Conservation (phyloP, 2,797 vertebrate species). For the Pempheris klunzingeri region DNA sequence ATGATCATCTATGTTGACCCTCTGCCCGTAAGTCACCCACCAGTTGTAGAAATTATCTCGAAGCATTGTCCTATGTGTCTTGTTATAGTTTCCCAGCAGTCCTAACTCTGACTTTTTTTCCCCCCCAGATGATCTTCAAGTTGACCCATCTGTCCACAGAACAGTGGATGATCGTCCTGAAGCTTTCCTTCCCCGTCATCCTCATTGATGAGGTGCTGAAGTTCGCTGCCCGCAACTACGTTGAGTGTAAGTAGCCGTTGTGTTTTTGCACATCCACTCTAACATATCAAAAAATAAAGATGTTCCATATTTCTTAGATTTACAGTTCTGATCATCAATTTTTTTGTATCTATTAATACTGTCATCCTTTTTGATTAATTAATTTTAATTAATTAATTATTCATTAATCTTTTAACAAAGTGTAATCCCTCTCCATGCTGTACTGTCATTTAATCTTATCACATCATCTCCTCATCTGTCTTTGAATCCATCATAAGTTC, state of each 20-base stretch:
- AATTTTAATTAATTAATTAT: no score
- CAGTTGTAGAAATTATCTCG: background rate
- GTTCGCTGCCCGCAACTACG: conserved; percentile 92
- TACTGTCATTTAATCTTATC: conserved; percentile 25
- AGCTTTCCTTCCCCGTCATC: conserved; percentile 95
- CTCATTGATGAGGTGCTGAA: conserved; percentile 92
- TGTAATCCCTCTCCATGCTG: conserved; percentile 42
- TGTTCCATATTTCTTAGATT: background rate
- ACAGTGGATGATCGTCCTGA: conserved; percentile 92
- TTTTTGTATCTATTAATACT: conserved; percentile 24
- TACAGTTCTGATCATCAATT: background rate
- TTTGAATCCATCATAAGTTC: conserved; percentile 1
- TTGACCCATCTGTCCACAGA: conserved; percentile 85
- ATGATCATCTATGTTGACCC: conserved; percentile 97
- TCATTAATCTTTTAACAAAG: conserved; percentile 41
- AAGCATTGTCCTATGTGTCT: background rate
- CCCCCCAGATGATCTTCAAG: conserved; percentile 93
- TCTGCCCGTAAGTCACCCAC: conserved; percentile 87
- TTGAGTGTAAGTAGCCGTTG: conserved; percentile 87
- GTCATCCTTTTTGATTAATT: conserved; percentile 7
- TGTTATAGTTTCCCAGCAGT: background rate
- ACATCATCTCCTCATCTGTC: conserved; percentile 16
- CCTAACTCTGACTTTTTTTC: conserved; percentile 20
- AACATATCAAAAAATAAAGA: conserved; percentile 6
- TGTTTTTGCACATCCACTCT: conserved; percentile 7